These are phyloP conservation scores for Campopleginae sp. DNA, from an alignment of 2,888 invertebrate genomes.

Conservation along the genomic window DNA sequence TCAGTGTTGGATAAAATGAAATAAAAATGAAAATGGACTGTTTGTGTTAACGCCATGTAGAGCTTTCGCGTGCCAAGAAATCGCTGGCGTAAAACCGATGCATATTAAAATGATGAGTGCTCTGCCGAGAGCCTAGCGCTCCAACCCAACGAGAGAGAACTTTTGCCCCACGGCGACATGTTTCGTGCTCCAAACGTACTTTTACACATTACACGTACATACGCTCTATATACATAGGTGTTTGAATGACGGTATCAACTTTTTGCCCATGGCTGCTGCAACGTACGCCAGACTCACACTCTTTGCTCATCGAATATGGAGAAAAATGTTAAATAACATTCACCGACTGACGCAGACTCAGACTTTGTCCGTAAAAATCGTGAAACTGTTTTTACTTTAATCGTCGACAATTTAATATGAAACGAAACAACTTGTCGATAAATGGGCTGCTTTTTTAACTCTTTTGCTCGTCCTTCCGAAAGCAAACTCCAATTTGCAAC, in stretches of 20 bases:
- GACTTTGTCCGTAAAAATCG: conserved; percentile 44
- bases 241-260: conserved; percentile 9
- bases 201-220: conserved; percentile 21
- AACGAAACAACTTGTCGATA: neutral
- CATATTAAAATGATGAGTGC: conserved; percentile 76
- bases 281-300: conserved; percentile 38
- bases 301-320: conserved; percentile 50
- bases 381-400: conserved; percentile 24
- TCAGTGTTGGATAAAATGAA: conserved; percentile 20
- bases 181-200: conserved; percentile 49
- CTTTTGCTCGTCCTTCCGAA: neutral
- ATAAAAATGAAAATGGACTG: conserved; percentile 3
- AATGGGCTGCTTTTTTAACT: neutral
- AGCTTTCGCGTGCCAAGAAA: conserved; percentile 73
- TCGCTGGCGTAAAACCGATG: conserved; percentile 73
- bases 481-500: neutral
- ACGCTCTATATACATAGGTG: neutral
- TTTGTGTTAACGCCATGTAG: conserved; percentile 64
- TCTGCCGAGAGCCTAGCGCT: conserved; percentile 9
- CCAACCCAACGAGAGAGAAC: conserved; percentile 3
- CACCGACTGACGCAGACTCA: conserved; percentile 13
- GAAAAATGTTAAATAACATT: conserved; percentile 54
- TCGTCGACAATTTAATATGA: neutral
- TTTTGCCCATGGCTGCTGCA: conserved; percentile 30
- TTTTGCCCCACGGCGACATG: conserved; percentile 53